Percentiles rank a stretch among this genome's conserved stretches.
Conservation (phyloP, 2,113 vertebrate species). For the Cebus imitator region DNA sequence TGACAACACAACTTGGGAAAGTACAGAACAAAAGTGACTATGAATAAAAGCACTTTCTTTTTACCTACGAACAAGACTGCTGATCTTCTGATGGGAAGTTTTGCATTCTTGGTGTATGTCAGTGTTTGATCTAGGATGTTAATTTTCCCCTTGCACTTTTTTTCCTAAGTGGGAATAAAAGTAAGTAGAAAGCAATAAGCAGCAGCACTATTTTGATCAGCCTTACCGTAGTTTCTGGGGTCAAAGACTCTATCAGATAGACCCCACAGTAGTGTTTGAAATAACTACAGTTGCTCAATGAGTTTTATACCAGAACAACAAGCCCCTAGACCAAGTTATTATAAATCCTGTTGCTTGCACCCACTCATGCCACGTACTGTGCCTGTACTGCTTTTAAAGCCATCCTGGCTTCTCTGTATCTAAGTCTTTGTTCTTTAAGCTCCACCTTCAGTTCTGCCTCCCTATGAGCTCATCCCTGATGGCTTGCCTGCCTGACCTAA, state of each 20-base stretch:
- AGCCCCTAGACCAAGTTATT: not conserved
- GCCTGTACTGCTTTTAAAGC: not conserved
- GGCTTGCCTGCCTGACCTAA: not conserved
- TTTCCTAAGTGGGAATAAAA: slow-evolving; percentile 50
- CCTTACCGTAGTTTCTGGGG: not conserved
- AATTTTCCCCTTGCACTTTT: slow-evolving; percentile 71
- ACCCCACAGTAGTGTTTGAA: not conserved
- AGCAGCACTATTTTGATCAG: not conserved
- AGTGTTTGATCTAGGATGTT: slow-evolving; percentile 69
- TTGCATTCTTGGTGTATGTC: slow-evolving; percentile 56
- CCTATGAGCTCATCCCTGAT: not conserved
- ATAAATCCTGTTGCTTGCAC: not conserved
- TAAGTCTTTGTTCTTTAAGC: not conserved
- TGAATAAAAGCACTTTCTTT: slow-evolving; percentile 44
- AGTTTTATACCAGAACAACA: not conserved
- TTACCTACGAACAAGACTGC: slow-evolving; percentile 74
- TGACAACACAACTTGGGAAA: not conserved
- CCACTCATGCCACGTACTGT: not conserved
- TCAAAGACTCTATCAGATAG: not conserved
- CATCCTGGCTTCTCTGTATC: not conserved
- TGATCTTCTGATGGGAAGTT: slow-evolving; percentile 73
- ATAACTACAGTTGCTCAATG: not conserved
- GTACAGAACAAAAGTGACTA: not conserved
- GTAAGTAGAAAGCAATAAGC: slow-evolving; percentile 12
- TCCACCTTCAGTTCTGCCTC: not conserved